Evolutionary conservation across 2,113 vertebrate genomes (phyloP).

Genomic region (Pogonocichla stellata): DNA sequence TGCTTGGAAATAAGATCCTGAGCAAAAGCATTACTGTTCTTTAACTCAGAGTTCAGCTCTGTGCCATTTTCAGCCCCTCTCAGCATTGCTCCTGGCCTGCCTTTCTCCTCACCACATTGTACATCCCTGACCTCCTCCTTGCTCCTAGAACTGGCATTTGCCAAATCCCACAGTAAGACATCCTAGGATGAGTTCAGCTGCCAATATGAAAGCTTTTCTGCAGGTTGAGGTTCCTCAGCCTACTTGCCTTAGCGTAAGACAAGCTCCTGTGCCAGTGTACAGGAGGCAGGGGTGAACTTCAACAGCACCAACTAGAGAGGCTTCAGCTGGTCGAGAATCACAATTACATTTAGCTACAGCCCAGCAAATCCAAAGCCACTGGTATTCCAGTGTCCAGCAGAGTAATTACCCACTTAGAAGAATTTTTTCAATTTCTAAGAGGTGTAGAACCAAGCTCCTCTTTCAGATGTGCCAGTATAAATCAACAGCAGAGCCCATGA

Average conservation of each 20-base stretch:
- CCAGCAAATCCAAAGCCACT: not conserved
- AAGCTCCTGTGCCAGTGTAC: not conserved
- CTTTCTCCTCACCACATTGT: not conserved
- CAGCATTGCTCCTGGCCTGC: not conserved
- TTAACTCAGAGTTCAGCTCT: not conserved
- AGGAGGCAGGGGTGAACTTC: not conserved
- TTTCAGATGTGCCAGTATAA: not conserved
- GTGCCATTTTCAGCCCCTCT: not conserved
- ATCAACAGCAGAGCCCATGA: not conserved
- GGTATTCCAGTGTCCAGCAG: not conserved
- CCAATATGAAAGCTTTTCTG: not conserved
- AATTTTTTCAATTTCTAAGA: not conserved
- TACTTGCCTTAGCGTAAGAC: not conserved
- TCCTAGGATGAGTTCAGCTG: not conserved
- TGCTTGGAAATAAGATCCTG: not conserved
- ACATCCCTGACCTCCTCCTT: not conserved
- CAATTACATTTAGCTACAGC: not conserved
- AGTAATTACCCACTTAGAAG: not conserved
- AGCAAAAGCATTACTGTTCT: not conserved
- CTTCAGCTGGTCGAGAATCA: not conserved
- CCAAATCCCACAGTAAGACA: not conserved
- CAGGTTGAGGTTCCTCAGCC: not conserved
- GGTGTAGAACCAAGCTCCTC: not conserved
- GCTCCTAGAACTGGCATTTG: not conserved
- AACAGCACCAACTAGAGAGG: not conserved